phyloP scores from a whole-genome alignment of 2,797 vertebrate species.

The Mormyrus hasselquistii region DNA sequence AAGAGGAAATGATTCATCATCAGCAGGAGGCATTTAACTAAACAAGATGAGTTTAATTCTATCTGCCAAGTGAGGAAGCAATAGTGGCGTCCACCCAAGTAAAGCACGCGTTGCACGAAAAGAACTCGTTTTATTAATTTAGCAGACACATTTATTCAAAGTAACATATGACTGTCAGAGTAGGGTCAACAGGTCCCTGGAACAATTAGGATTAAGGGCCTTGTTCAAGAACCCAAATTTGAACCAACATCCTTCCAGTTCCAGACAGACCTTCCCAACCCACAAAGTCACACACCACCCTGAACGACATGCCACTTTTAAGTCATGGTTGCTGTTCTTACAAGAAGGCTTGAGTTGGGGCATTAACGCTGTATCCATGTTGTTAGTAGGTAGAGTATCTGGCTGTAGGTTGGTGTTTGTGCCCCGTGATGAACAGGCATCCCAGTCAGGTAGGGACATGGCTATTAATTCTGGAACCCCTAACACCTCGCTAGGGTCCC shows the following conservation, averaged over 20 bases:
- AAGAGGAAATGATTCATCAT: slow-evolving; percentile 56
- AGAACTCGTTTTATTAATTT: not conserved
- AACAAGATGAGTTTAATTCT: slow-evolving; percentile 36
- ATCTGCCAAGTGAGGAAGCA: not conserved
- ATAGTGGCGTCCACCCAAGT: not conserved
- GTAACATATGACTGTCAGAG: not conserved
- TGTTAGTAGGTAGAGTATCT: not conserved
- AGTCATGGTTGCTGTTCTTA: not conserved
- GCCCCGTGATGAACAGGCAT: not conserved
- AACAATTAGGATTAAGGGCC: not conserved
- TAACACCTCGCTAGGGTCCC: not conserved
- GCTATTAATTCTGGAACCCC: not conserved
- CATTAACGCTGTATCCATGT: not conserved
- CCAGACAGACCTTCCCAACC: not conserved
- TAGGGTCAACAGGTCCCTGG: not conserved
- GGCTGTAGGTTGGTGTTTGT: not conserved
- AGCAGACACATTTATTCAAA: not conserved
- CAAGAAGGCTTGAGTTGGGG: not conserved
- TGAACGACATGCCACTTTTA: not conserved
- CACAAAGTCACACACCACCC: not conserved
- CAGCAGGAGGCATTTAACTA: slow-evolving; percentile 59
- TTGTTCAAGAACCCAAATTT: not conserved
- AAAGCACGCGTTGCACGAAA: not conserved
- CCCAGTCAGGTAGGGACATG: not conserved
- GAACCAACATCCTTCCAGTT: not conserved